Base-by-base conservation (phyloP, 2,888 invertebrate species). In the Phorcus lineatus region DNA sequence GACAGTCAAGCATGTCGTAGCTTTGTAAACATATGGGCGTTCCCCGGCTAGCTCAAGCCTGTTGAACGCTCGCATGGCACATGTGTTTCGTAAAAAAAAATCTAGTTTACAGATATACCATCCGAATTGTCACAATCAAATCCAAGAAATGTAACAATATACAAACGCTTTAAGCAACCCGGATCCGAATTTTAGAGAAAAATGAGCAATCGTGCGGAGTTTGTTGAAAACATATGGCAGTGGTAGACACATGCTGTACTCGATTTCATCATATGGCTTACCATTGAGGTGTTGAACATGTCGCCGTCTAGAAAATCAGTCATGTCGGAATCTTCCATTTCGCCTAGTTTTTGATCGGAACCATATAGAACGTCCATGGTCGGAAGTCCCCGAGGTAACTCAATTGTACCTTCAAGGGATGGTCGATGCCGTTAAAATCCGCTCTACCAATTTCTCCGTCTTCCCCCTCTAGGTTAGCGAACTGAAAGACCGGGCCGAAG, bases 281-380 rank as follows among this genome's bases (percentile, higher is more conserved):
- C 83, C 81, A 84, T 79, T 62, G 76, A 66, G 79, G 86, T 81
- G 79, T 87, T 87, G 86, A 90, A 90, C 78, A 89, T 86, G 86
- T 90, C 90, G 81, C 88, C 84, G 82, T 90, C 90, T 85, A 91
- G 83, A 76, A 91, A 87, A 78, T 89, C 89, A 80, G 85, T 85
- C 87, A 90, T 88, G 82, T 88, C 89, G 74, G 83, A 74, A 24
- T 90, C 88, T 74, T 90, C 90, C 86, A 91, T 83, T 80, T 89
- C 90, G 84, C 87, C 84, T 80, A 90, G 86, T 85, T 90, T 90
- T 83, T 88, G 87, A 85, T 90, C 91, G 85, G 86, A 87, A 85
- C 88, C 89, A 83, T 88, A 91, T 81, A 91, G 90, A 83, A 90
- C 83, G 88, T 91, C 91, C 91, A 91, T 91, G 85, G 86, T 89